phyloP scores from a whole-genome alignment of 2,888 invertebrate genomes.

The Philaethria dido region DNA sequence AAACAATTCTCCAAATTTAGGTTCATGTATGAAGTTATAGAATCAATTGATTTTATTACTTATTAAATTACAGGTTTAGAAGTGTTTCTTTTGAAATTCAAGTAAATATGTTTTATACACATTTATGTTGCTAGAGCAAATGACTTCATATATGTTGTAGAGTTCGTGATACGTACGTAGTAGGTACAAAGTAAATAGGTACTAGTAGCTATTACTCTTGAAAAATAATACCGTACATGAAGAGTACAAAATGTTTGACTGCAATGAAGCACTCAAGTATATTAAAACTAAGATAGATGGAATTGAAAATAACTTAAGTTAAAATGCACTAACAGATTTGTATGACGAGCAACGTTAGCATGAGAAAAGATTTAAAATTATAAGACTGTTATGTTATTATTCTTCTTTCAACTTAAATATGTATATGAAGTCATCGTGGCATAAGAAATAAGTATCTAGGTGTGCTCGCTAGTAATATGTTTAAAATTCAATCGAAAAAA shows the following conservation, averaged over 20 bases:
- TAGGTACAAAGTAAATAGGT: no score
- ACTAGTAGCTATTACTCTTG: not conserved
- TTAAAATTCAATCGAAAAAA: no score
- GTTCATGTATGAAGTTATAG: conserved; percentile 19
- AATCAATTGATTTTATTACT: conserved; percentile 3
- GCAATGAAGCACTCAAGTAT: conserved; percentile 50
- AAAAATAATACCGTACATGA: conserved; percentile 22
- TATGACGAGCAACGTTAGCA: not conserved
- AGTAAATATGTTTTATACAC: not conserved
- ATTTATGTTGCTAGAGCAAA: not conserved
- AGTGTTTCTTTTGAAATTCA: not conserved
- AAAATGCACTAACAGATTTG: conserved; percentile 23
- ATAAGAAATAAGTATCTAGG: no score
- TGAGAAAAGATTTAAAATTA: not conserved
- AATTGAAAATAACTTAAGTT: conserved; percentile 45
- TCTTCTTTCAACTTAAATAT: not conserved
- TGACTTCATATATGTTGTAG: not conserved
- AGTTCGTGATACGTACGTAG: not conserved
- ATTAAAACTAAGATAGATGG: conserved; percentile 49
- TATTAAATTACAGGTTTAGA: not conserved
- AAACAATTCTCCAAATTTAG: conserved; percentile 44
- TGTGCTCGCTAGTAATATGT: no score
- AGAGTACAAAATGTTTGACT: conserved; percentile 39
- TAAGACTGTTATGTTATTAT: not conserved
- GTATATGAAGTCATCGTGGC: not conserved